Base-by-base conservation (phyloP, 1,140 invertebrate genomes). In the Lasioglossum baleicum region DNA sequence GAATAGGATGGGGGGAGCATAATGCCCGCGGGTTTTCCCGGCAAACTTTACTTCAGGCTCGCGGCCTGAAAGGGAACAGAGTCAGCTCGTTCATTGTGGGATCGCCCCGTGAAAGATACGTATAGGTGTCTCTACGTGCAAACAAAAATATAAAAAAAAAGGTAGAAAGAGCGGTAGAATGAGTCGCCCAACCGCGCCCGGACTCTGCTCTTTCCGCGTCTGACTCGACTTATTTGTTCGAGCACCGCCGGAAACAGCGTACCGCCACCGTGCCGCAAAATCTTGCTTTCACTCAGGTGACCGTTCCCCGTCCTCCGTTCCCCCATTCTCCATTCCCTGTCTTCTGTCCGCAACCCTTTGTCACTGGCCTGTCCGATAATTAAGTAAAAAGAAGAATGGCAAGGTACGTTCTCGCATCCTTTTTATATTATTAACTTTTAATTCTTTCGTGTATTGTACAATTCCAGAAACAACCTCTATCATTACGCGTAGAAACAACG, bases 81-180 rank as follows among this genome's bases (percentile, higher is more conserved):
- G 56, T n/a, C 20, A 53, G 17, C 3, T 35, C 44, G 42, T 0
- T 42, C 35, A 35, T 51, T 73, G 60, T 64, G 20, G 11, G 4
- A 58, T 40, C 68, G 8, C 51, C 51, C 53, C 35, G 53, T 70
- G 31, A 70, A 70, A 70, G 53, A 56, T 67, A n/a, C 53, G 17
- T 70, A 73, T 22, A 73, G 71, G 60, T 48, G 71, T 64, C 22
- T 64, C 22, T 31, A 31, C 53, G 22, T n/a, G 60, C 40, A 58
- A 48, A 76, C 20, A 68, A 15, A 75, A 40, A 51, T 7, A 56
- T 22, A n/a, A 58, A n/a, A n/a, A 58, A 22, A 58, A 58, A 58
- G 15, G 13, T 35, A 17, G 51, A 17, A 53, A 17, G 51, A 58
- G 6, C 20, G 35, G 13, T 31, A 17, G 8, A 65, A 56, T 22